Evolutionary conservation across 2,797 vertebrate genomes (phyloP).

Genomic region (Pteropus rufus): DNA sequence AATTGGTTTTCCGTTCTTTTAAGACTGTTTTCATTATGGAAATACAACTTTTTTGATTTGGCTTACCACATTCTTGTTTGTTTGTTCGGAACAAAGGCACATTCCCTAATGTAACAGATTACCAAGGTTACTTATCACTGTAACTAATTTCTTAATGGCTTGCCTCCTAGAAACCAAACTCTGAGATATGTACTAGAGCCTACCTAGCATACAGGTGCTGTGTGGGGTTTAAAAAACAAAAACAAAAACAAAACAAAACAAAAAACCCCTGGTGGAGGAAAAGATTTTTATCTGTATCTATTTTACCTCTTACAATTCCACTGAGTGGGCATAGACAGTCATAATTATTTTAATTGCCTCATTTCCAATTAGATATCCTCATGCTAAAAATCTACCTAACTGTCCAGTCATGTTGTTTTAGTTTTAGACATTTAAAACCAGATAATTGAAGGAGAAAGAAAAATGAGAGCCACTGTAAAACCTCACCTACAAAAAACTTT

Average conservation of each 20-base stretch:
- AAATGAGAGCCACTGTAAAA: neutral
- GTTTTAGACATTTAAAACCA: conserved; percentile 45
- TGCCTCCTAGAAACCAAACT: conserved; percentile 3
- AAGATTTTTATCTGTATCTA: neutral
- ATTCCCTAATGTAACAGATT: neutral
- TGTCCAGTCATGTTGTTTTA: conserved; percentile 37
- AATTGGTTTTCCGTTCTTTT: conserved; percentile 30
- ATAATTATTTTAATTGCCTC: conserved; percentile 32
- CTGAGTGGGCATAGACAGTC: neutral
- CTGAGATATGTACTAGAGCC: neutral
- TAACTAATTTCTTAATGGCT: neutral
- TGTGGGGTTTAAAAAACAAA: neutral
- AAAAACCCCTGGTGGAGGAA: neutral
- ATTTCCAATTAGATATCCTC: conserved; percentile 20
- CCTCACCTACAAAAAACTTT: conserved; percentile 31
- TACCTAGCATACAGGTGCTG: neutral
- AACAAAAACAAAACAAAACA: too few species aligned
- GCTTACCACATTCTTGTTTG: neutral
- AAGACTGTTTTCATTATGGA: neutral
- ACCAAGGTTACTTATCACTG: neutral
- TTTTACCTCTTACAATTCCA: neutral
- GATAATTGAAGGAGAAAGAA: conserved; percentile 29
- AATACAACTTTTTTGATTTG: conserved; percentile 40
- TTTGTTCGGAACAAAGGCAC: neutral
- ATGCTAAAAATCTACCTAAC: conserved; percentile 4